A percentile compares a stretch with the other conserved stretches of the same genome.
Evolutionary conservation across 2,113 vertebrate species (phyloP).

Genomic region (Gymnogyps californianus): DNA sequence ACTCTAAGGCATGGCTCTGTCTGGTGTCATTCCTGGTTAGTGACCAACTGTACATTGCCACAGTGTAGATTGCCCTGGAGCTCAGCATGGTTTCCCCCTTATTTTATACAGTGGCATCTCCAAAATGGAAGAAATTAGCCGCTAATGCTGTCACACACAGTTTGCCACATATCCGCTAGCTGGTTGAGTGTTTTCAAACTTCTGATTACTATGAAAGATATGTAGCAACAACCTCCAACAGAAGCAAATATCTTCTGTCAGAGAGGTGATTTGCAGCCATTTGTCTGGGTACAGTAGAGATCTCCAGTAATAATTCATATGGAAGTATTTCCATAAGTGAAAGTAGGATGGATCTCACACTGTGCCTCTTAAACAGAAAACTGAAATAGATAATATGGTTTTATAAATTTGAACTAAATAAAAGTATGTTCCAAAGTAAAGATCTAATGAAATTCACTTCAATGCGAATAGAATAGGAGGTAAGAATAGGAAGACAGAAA

Average conservation of each 20-base stretch:
- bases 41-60: neutral
- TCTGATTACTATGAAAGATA: neutral
- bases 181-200: neutral
- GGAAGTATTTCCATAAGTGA: neutral
- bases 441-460: neutral
- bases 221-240: neutral
- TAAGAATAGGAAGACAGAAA: neutral
- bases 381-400: neutral
- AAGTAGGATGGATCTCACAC: neutral
- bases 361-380: neutral
- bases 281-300: neutral
- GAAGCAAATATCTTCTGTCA: neutral
- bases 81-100: neutral
- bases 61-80: neutral
- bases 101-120: neutral
- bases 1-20: neutral
- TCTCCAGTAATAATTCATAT: neutral
- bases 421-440: neutral
- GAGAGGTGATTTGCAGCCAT: neutral
- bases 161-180: neutral
- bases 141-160: neutral
- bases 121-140: neutral
- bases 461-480: neutral
- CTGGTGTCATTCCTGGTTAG: slow-evolving; percentile 39
- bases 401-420: neutral